These are phyloP conservation scores for Panagrolaimus sp. DNA, from an alignment of 1,140 invertebrate genomes.

Conservation along the genomic window DNA sequence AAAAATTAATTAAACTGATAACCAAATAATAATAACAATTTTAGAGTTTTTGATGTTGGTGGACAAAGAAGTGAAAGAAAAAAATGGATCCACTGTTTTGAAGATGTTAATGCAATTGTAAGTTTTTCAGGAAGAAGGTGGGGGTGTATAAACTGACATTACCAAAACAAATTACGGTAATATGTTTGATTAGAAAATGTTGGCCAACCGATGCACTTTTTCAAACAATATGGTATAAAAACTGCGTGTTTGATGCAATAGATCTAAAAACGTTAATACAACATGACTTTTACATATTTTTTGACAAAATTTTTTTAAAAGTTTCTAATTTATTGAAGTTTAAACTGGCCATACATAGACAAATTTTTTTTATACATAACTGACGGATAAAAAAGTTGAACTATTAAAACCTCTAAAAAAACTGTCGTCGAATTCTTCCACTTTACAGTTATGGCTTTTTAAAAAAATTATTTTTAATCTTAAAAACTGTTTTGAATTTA, in stretches of 20 bases:
- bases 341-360: no score
- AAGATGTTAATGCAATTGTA: constrained; percentile 61
- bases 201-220: no score
- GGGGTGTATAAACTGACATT: not conserved
- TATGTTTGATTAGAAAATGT: no score
- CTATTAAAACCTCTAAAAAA: not conserved
- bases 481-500: no score
- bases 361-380: not conserved
- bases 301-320: not conserved
- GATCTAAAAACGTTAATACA: no score
- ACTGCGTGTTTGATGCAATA: no score
- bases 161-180: no score
- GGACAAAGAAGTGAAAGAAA: constrained; percentile 63
- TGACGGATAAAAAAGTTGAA: not conserved
- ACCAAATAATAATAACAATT: constrained; percentile 18
- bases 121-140: constrained; percentile 59
- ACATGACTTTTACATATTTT: not conserved
- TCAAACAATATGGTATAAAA: no score
- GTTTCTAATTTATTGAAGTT: not conserved
- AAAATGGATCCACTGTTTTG: constrained; percentile 65
- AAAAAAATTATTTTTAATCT: no score
- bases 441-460: no score
- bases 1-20: not conserved
- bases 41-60: constrained; percentile 62
- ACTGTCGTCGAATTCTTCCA: no score